Evolutionary conservation across 2,888 invertebrate species (phyloP), one percentile per base, ranked within the genome.

Genomic region (Lochmaea crataegi): DNA sequence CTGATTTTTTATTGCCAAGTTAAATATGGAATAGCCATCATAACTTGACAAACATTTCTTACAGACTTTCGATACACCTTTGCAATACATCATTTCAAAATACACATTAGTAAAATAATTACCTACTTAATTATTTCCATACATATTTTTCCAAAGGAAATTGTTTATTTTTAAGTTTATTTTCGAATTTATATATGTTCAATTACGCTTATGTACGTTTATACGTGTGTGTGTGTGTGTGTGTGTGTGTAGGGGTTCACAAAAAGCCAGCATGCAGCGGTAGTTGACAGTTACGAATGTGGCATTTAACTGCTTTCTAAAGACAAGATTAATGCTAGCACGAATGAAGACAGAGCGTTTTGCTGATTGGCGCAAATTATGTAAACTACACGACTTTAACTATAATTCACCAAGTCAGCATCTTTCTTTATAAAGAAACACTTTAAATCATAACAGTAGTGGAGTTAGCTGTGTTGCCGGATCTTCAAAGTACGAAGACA

Each of bases 351-450:
- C 83, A 81, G 82, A 86, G 81, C 77, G 83, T 79, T 81, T 81
- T 73, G 80, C 78, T 86, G 86, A 86, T 86, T 86, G 86, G 84
- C 83, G 82, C 84, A 84, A 86, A 86, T 86, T 86, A 85, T 81
- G 83, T 84, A 83, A 85, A 85, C 83, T 82, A 82, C 79, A 78
- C 82, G 79, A 79, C 72, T 60, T 41, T 11, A 61, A 64, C 71
- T 58, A 78, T 78, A 76, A 74, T 68, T 78, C 74, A 78, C 75
- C 56, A 41, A 77, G 81, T 82, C 83, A 82, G 80, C 83, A 78
- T 76, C 76, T 72, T 72, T 65, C 71, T 68, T 79, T 26, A 65
- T 70, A 65, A 65, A 74, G 75, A 65, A 72, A 73, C 74, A 75
- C 76, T 72, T 74, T 83, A 83, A 83, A 83, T 84, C 84, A 84